phyloP scores from a whole-genome alignment of 2,888 invertebrate species.

The Chrysolina haemoptera region DNA sequence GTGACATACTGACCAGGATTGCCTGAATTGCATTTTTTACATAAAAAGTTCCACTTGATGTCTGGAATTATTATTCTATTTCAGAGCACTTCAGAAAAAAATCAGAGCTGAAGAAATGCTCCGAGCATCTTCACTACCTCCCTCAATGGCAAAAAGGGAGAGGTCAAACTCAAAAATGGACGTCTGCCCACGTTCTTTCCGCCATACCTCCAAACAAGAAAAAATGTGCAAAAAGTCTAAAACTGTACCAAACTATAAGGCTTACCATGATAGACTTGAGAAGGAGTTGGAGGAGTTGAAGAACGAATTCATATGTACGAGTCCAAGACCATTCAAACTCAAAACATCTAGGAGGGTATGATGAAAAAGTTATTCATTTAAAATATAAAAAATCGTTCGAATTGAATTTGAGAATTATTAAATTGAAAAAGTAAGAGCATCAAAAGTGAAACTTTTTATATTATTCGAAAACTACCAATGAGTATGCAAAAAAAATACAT shows the following conservation, averaged over 20 bases:
- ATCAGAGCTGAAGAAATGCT: constrained; percentile 81
- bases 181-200: constrained; percentile 61
- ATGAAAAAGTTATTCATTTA: no score
- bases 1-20: no score
- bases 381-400: no score
- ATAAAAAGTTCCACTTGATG: no score
- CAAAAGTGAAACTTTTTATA: no score
- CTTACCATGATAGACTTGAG: constrained; percentile 67
- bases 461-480: no score
- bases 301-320: constrained; percentile 68
- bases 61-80: constrained; percentile 25
- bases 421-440: no score
- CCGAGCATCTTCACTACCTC: constrained; percentile 77
- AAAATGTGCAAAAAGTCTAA: constrained; percentile 50
- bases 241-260: constrained; percentile 62
- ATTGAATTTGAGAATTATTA: no score
- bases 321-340: constrained; percentile 69
- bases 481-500: no score
- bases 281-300: constrained; percentile 66
- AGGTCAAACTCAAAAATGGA: constrained; percentile 61
- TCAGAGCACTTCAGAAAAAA: constrained; percentile 77
- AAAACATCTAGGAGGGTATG: constrained; percentile 68
- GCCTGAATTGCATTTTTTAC: no score
- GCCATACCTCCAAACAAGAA: constrained; percentile 38
- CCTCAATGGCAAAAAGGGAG: constrained; percentile 79